phyloP scores from a whole-genome alignment of 2,888 invertebrate species.

The Escarpia spicata region DNA sequence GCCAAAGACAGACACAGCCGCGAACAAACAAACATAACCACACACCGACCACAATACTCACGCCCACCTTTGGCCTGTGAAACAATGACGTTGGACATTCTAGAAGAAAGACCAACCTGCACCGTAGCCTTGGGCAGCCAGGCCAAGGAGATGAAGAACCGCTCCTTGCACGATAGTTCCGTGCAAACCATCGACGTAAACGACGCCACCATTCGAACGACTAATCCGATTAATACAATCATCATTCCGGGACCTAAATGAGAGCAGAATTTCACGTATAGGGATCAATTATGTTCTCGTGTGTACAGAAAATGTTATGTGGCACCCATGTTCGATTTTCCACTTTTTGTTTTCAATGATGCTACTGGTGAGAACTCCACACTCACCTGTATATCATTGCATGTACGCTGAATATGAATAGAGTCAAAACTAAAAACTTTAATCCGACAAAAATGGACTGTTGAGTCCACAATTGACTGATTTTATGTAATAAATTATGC shows the following conservation, averaged over 20 bases:
- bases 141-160: background rate
- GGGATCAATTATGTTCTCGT: background rate
- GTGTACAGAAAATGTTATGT: no score
- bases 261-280: background rate
- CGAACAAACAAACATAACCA: background rate
- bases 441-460: no score
- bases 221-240: background rate
- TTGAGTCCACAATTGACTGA: no score
- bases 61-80: background rate
- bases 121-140: constrained; percentile 22
- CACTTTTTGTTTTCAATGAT: no score
- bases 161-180: background rate
- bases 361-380: no score
- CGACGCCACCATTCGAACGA: background rate
- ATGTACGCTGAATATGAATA: no score
- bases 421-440: no score
- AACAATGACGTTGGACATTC: background rate
- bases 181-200: constrained; percentile 17
- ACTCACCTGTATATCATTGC: no score
- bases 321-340: no score
- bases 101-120: background rate
- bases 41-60: background rate
- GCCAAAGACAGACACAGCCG: background rate
- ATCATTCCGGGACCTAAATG: background rate
- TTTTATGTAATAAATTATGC: no score